phyloP scores from a whole-genome alignment of 2,888 invertebrate species.

The Anticlea derivata region DNA sequence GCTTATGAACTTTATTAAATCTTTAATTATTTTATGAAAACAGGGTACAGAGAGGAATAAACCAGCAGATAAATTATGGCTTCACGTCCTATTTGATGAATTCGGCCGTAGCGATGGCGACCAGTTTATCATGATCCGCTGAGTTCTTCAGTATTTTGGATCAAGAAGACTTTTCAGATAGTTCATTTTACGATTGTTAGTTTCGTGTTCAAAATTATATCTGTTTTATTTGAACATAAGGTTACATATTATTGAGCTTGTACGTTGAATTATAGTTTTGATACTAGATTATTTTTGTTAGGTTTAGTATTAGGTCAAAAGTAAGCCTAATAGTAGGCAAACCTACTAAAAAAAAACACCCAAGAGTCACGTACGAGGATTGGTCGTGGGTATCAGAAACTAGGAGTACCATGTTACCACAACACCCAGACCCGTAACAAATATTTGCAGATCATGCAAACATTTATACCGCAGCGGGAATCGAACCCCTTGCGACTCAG shows the following conservation, averaged over 20 bases:
- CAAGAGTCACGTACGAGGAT: no score
- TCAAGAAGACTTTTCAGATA: neutral
- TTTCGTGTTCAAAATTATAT: constrained; percentile 9
- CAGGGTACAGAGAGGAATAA: constrained; percentile 16
- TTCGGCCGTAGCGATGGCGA: constrained; percentile 49
- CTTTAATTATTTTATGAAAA: no score
- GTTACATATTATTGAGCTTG: constrained; percentile 9
- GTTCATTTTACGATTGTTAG: constrained; percentile 4
- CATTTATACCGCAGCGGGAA: no score
- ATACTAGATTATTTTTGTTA: neutral
- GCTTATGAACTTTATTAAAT: no score
- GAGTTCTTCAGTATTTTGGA: constrained; percentile 16
- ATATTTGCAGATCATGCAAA: no score
- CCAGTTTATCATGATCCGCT: constrained; percentile 46
- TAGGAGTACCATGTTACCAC: no score
- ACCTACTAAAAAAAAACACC: no score
- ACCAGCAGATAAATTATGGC: constrained; percentile 63
- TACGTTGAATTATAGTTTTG: constrained; percentile 5
- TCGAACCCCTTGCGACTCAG: no score
- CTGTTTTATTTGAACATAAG: constrained; percentile 18
- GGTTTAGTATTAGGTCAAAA: neutral
- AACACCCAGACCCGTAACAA: no score
- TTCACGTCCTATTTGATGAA: constrained; percentile 68
- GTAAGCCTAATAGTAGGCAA: no score
- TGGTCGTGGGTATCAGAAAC: no score